Evolutionary conservation across 2,113 vertebrate genomes (phyloP), one percentile per base, ranked within the genome.

Genomic region (Eurystomus gularis): DNA sequence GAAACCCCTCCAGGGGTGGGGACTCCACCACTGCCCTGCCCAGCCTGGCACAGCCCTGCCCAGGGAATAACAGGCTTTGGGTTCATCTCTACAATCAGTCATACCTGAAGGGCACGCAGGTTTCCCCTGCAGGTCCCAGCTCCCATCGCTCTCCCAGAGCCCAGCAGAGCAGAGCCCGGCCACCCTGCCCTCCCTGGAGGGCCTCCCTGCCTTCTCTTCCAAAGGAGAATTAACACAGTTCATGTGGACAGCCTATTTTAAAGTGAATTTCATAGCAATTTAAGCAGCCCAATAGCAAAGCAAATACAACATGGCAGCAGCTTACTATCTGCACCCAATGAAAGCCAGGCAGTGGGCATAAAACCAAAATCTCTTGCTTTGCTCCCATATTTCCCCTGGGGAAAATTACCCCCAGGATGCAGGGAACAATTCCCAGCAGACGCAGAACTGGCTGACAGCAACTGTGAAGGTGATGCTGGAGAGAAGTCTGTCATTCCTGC

Each of bases 321-420:
- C 72, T 58, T 8, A 11, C 21, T 42, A 62, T 29, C 68, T 46
- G 79, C 68, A 13, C 66, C 52, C 31, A 24, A 3, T 2, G 15
- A 66, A 76, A 62, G 10, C 17, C 57, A 48, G 48, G 65, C 40
- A 70, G 40, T 0, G 39, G 61, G 46, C 3, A 6, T 0, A n/a
- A 80, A 37, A 8, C 23, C 71, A 40, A 57, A 49, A 71, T 23
- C 57, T 75, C 1, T 0, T 23, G 1, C 17, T 31, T 51, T 60
- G 25, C 7, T 60, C 80, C 39, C 81, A 7, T 7, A 3, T 55
- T 48, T 33, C 10, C 52, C 5, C 0, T 2, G 19, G 23, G 79
- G 42, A 88, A 72, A 70, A 35, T 26, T 8, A 31, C 68, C 29
- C 6, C 0, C 0, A 2, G 25, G 1, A 10, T 3, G 2, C 18